Conservation (phyloP, 2,888 invertebrate genomes). For the Hydrotaea diabolus region DNA sequence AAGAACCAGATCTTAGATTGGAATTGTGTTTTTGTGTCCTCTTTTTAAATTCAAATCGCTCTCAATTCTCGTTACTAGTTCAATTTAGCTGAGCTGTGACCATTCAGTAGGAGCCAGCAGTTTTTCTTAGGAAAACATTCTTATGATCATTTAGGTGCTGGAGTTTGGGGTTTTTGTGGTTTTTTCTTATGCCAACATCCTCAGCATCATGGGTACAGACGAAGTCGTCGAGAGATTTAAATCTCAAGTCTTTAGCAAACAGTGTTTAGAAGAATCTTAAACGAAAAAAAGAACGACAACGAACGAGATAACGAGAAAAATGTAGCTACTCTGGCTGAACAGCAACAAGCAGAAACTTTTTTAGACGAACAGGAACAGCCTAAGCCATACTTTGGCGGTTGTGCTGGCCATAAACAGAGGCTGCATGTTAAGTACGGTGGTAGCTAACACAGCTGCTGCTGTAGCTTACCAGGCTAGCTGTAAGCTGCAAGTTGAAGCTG, state of each 20-base stretch:
- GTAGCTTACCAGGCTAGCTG: neutral
- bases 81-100: neutral
- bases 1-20: neutral
- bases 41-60: conserved; percentile 25
- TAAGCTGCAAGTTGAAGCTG: neutral
- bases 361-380: neutral
- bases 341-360: neutral
- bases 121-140: conserved; percentile 45
- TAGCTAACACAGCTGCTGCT: neutral
- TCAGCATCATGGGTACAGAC: neutral
- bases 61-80: conserved; percentile 7
- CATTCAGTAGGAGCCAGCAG: conserved; percentile 4
- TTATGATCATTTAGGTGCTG: conserved; percentile 40
- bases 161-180: conserved; percentile 9
- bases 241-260: conserved; percentile 73
- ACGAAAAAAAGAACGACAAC: neutral
- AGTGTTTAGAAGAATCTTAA: conserved; percentile 53
- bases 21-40: neutral
- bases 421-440: conserved; percentile 1
- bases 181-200: neutral
- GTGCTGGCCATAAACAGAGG: conserved; percentile 6
- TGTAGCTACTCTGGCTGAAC: conserved; percentile 27
- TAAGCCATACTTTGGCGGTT: neutral
- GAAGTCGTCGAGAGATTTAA: conserved; percentile 16
- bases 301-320: neutral